These are phyloP conservation scores for Octonoba sinensis DNA, from an alignment of 2,888 invertebrate genomes.

Conservation along the genomic window DNA sequence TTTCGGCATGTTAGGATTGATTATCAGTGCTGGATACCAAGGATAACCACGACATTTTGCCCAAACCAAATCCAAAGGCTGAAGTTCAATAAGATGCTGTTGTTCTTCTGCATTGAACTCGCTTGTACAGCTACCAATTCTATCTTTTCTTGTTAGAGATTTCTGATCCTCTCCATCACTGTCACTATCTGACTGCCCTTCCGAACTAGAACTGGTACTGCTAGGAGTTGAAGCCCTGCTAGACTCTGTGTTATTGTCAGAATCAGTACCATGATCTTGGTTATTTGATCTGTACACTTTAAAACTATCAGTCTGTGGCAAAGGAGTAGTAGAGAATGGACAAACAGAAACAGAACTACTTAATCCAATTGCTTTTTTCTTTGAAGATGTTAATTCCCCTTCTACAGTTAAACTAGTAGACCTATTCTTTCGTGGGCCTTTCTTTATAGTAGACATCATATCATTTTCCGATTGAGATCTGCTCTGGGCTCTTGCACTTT, in stretches of 20 bases:
- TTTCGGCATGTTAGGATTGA: constrained; percentile 93
- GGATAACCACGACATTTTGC: constrained; percentile 96
- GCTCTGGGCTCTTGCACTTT: constrained; percentile 55
- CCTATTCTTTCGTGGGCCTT: constrained; percentile 49
- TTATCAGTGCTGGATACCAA: constrained; percentile 94
- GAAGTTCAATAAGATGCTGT: constrained; percentile 74
- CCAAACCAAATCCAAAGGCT: constrained; percentile 94
- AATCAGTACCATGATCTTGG: constrained; percentile 61
- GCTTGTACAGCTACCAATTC: constrained; percentile 3
- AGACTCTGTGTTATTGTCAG: constrained; percentile 56
- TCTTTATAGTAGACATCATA: constrained; percentile 33
- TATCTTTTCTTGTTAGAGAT: constrained; percentile 14
- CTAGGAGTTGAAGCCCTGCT: constrained; percentile 31
- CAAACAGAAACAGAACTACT: constrained; percentile 28
- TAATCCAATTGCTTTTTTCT: constrained; percentile 27
- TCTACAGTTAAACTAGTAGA: constrained; percentile 48
- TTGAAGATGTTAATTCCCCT: constrained; percentile 23
- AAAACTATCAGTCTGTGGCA: constrained; percentile 72
- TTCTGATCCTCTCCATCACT: constrained; percentile 35
- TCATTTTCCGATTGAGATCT: constrained; percentile 64
- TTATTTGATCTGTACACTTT: constrained; percentile 72
- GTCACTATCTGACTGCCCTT: constrained; percentile 43
- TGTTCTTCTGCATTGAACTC: constrained; percentile 63
- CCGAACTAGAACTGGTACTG: constrained; percentile 35
- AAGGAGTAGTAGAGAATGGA: constrained; percentile 47